Evolutionary conservation across 2,797 vertebrate species (phyloP), one percentile per base, ranked within the genome.

Genomic region (Sebastes hopkinsi): DNA sequence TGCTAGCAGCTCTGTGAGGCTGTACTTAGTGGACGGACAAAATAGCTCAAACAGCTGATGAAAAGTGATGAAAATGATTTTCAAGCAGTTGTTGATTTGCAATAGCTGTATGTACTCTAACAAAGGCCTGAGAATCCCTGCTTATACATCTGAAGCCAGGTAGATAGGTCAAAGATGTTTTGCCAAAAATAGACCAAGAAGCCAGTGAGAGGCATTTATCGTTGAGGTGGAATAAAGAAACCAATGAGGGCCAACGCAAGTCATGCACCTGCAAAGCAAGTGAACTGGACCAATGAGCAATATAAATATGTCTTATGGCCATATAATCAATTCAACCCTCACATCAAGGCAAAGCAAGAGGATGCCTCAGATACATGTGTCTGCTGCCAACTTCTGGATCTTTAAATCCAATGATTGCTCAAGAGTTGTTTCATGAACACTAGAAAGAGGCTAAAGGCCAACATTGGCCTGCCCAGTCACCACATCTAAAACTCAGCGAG

Each of bases 401-500:
- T 46, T 70, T 76, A n/a, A 82, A 75, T 38, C 54, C 25, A 72
- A 72, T 22, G 25, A 38, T 0, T n/a, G 60, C 42, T 55, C 20
- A 52, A 60, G 14, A 69, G 32, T 22, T 2, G 12, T 75, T 82
- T 84, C 25, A 80, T 54, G 67, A 59, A n/a, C 32, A 52, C 3
- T 16, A 29, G n/a, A 82, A 77, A 59, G 20, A 2, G 20, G 8
- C 58, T 56, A 36, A 68, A 77, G 56, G 58, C 56, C 56, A 67
- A 27, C 16, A 25, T 16, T 6, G 20, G n/a, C 58, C 61, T 72
- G 72, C 32, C 61, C n/a, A 69, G 61, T 20, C 67, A 60, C 38
- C 59, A 67, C 22, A 83, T 85, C 75, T 74, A 34, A 80, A 77
- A 50, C 67, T 2, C 1, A 23, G 25, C 16, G 32, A 65, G 59